These are phyloP conservation scores for Apis cerana DNA, from an alignment of 1,140 invertebrate species.

Conservation along the genomic window DNA sequence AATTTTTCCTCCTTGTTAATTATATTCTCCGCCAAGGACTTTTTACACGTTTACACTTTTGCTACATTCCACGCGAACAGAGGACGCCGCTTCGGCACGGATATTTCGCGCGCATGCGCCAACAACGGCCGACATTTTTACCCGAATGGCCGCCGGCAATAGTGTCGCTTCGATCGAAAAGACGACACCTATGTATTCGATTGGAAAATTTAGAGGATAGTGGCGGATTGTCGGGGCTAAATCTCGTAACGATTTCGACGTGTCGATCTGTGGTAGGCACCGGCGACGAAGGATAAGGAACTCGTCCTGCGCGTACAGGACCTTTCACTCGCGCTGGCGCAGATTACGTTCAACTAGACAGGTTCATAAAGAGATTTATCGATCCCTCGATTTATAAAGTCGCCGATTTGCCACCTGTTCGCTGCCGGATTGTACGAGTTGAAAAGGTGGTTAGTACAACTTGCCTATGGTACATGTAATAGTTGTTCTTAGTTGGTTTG, in stretches of 20 bases:
- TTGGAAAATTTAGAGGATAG: background rate
- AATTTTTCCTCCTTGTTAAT: slow-evolving; percentile 69
- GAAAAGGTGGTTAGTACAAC: background rate
- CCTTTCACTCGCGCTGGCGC: slow-evolving; percentile 20
- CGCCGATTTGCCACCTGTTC: slow-evolving; percentile 20
- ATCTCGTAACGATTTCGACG: background rate
- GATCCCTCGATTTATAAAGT: slow-evolving; percentile 23
- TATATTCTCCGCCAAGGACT: slow-evolving; percentile 68
- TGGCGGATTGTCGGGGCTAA: background rate
- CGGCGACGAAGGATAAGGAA: background rate
- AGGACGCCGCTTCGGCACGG: background rate
- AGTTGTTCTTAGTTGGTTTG: background rate
- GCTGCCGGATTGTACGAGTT: background rate
- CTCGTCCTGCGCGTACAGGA: slow-evolving; percentile 12
- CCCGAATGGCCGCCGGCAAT: background rate
- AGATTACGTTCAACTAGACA: slow-evolving; percentile 13
- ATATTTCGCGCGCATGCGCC: background rate
- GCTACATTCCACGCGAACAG: slow-evolving; percentile 64
- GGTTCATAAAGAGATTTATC: slow-evolving; percentile 31
- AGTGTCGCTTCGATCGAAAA: background rate
- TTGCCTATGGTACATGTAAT: background rate
- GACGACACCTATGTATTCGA: background rate
- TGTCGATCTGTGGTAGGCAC: background rate
- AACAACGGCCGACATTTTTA: background rate
- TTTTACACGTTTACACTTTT: slow-evolving; percentile 45